Evolutionary conservation across 2,888 invertebrate genomes (phyloP).

Genomic region (Platycheirus rosarum): DNA sequence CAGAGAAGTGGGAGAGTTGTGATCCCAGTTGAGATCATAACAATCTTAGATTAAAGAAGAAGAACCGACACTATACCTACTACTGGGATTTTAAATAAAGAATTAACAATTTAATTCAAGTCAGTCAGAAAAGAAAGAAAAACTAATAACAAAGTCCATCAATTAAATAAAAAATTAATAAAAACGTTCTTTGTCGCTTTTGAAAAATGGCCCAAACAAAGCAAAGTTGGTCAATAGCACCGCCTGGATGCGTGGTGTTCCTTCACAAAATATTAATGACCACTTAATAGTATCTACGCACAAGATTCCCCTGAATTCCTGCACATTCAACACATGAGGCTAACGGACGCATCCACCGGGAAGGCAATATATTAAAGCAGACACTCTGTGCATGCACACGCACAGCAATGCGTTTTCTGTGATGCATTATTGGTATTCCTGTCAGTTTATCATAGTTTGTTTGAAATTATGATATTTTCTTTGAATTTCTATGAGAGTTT

Average conservation of each 20-base stretch:
- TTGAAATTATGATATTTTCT: constrained; percentile 68
- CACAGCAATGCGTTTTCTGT: constrained; percentile 22
- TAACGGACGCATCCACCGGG: constrained; percentile 67
- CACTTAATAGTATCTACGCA: constrained; percentile 56
- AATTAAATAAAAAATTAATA: constrained; percentile 13
- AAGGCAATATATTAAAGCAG: neutral
- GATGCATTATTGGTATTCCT: constrained; percentile 63
- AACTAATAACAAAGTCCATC: too few relatives aligned
- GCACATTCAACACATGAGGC: constrained; percentile 56
- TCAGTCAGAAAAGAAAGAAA: too few relatives aligned
- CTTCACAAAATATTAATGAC: constrained; percentile 26
- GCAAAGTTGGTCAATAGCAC: constrained; percentile 63
- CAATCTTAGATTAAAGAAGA: too few relatives aligned
- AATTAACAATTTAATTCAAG: too few relatives aligned
- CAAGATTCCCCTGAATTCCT: constrained; percentile 49
- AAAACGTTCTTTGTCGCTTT: constrained; percentile 8
- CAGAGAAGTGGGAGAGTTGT: too few relatives aligned
- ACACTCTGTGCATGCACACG: neutral
- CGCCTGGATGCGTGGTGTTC: constrained; percentile 3
- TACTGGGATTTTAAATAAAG: too few relatives aligned
- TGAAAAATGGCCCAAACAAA: constrained; percentile 13
- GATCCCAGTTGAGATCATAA: too few relatives aligned
- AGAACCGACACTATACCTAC: too few relatives aligned
- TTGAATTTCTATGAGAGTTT: constrained; percentile 54
- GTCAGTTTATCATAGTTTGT: constrained; percentile 40